Conservation (phyloP, 2,888 invertebrate genomes). For the Pseudanteris insignis region DNA sequence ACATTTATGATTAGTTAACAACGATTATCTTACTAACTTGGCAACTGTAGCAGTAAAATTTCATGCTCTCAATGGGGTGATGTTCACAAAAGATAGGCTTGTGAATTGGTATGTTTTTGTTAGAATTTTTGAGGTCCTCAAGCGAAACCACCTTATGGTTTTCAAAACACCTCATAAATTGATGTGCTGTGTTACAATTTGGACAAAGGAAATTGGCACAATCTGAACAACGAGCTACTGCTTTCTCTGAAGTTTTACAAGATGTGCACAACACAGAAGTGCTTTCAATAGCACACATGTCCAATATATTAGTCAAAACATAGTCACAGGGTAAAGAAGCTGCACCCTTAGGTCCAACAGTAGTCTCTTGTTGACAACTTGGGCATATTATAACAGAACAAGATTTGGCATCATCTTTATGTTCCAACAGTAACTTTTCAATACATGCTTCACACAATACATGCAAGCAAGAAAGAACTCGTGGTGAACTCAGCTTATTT, state of each 20-base stretch:
- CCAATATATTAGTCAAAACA: constrained; percentile 84
- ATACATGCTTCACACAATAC: constrained; percentile 94
- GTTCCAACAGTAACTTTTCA: constrained; percentile 79
- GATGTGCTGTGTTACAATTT: constrained; percentile 94
- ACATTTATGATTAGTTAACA: background rate
- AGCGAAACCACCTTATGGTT: constrained; percentile 91
- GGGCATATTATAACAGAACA: constrained; percentile 77
- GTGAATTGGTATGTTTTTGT: constrained; percentile 84
- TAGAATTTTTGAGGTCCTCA: constrained; percentile 83
- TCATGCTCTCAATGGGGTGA: constrained; percentile 84
- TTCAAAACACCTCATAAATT: constrained; percentile 97
- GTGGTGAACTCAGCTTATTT: constrained; percentile 51
- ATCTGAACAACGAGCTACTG: constrained; percentile 92
- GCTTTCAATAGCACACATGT: constrained; percentile 80
- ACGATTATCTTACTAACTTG: too few relatives aligned
- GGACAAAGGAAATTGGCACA: constrained; percentile 94
- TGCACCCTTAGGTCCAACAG: constrained; percentile 80
- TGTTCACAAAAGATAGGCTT: constrained; percentile 86
- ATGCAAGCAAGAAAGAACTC: constrained; percentile 92
- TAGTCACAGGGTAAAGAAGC: constrained; percentile 86
- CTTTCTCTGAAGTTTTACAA: constrained; percentile 94
- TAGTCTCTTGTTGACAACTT: constrained; percentile 86
- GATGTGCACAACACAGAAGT: constrained; percentile 83
- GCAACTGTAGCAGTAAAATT: constrained; percentile 89
- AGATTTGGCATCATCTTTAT: constrained; percentile 75